phyloP scores from a whole-genome alignment of 2,113 vertebrate species.

The Melanocharis versteri region DNA sequence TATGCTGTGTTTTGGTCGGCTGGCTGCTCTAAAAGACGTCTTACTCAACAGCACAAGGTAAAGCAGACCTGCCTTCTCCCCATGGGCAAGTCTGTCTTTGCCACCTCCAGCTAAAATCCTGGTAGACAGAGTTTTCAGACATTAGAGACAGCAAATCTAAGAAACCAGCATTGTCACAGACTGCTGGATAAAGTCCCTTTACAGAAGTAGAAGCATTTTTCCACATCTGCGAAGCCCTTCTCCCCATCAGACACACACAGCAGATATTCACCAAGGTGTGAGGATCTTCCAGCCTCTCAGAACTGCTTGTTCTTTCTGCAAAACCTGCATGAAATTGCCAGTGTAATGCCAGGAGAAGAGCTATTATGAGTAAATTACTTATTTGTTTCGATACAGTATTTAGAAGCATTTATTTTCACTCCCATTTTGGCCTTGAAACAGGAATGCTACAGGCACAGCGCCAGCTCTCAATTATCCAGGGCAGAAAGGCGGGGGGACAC shows the following conservation, averaged over 20 bases:
- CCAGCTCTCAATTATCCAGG: conserved; percentile 35
- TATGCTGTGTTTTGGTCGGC: neutral
- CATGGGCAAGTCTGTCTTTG: neutral
- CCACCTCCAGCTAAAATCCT: neutral
- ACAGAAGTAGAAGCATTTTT: neutral
- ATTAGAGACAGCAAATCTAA: neutral
- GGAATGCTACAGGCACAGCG: neutral
- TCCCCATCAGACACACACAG: accelerated
- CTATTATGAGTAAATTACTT: conserved; percentile 15
- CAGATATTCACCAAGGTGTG: neutral
- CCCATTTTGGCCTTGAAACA: conserved; percentile 39
- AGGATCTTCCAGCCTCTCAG: neutral
- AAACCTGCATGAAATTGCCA: neutral
- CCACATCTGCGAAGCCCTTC: neutral
- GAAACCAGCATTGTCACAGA: neutral
- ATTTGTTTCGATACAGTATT: conserved; percentile 4
- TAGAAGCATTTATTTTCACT: conserved; percentile 45
- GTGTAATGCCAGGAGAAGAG: neutral
- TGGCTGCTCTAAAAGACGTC: neutral
- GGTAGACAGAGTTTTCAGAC: neutral
- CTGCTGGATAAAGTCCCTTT: neutral
- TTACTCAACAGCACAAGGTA: neutral
- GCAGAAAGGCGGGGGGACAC: neutral
- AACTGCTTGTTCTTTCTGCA: neutral
- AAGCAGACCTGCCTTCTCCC: neutral